phyloP scores from a whole-genome alignment of 2,888 invertebrate species.

The Tineola bisselliella region DNA sequence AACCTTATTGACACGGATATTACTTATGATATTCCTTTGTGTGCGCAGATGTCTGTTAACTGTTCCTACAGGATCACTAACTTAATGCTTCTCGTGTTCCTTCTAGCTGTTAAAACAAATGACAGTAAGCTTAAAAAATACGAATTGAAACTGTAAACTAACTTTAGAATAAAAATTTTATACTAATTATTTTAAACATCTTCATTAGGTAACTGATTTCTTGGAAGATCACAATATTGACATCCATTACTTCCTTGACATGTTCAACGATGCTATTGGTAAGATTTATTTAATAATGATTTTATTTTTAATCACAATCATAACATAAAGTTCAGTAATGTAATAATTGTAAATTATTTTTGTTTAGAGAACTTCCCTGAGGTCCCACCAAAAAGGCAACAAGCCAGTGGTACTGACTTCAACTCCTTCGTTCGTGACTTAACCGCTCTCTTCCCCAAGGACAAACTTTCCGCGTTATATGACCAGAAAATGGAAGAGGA shows the following conservation, averaged over 20 bases:
- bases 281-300: slow-evolving; percentile 21
- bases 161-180: neutral
- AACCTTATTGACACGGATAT: neutral
- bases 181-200: neutral
- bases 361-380: neutral
- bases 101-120: no score
- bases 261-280: slow-evolving; percentile 38
- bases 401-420: slow-evolving; percentile 30
- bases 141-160: no score
- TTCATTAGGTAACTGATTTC: slow-evolving; percentile 42
- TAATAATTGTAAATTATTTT: neutral
- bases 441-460: slow-evolving; percentile 34
- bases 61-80: no score
- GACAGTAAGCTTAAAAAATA: no score
- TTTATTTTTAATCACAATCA: neutral
- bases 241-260: slow-evolving; percentile 43
- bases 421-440: slow-evolving; percentile 32
- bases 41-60: no score
- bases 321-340: neutral
- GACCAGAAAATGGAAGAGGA: slow-evolving; percentile 42
- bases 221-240: slow-evolving; percentile 51
- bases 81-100: no score
- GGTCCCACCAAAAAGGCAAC: slow-evolving; percentile 20
- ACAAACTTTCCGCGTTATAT: slow-evolving; percentile 37
- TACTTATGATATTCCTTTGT: neutral